Evolutionary conservation across 1,140 invertebrate species (phyloP), one percentile per base, ranked within the genome.

Genomic region (Drosophila albomicans): DNA sequence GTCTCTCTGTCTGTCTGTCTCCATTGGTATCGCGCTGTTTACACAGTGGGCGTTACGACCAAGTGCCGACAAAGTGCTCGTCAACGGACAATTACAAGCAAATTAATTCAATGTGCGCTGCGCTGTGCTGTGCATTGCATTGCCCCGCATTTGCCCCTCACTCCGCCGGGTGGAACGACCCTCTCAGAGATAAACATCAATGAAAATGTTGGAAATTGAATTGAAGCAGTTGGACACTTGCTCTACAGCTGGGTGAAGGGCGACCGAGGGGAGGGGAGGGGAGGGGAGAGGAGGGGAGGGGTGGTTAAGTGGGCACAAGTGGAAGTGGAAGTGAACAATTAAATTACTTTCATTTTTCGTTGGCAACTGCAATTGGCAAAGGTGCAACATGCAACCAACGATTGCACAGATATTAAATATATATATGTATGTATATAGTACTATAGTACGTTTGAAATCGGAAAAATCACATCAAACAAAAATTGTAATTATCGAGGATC

Each of bases 31-130:
- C 7, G 59, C 15, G 35, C n/a, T 70, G 48, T 78, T 78, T 71
- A 35, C 48, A 16, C 52, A 70, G 80, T 82, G 75, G 75, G 80
- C 65, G 79, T 78, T 78, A 52, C 70, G 69, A 52, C 58, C 77
- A 63, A 84, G 73, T 82, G 79, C 82, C 82, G 79, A 82, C 82
- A 86, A 86, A 86, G 82, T 82, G 82, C 84, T 86, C 76, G 79
- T 86, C 82, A 87, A 87, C 71, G 70, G 68, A 88, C 84, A 87
- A 88, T 88, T 88, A 87, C 82, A 87, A 82, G 79, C 79, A 78
- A 87, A 88, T 88, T 87, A 87, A 87, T 87, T 87, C 68, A 87
- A 79, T 69, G 81, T 85, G 68, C 65, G 61, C 59, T 43, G 59
- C 69, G 10, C 35, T 52, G 8, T 57, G 5, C 64, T 25, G 20